These are phyloP conservation scores for Elachura formosa DNA, from an alignment of 2,113 vertebrate genomes.

Conservation along the genomic window DNA sequence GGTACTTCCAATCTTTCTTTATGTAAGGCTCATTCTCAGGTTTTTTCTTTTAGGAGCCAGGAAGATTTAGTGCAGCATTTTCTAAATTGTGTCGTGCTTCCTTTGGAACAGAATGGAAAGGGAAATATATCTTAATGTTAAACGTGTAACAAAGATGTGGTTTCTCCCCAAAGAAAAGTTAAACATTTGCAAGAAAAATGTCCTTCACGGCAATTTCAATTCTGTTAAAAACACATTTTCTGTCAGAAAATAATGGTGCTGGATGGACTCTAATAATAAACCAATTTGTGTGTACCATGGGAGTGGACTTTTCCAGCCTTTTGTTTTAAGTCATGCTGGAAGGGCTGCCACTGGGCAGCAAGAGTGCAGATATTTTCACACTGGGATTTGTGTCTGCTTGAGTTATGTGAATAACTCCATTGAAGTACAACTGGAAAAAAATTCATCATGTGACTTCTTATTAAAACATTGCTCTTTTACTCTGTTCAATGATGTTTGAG, in stretches of 20 bases:
- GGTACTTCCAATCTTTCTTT: constrained; percentile 3
- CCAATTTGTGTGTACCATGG: neutral
- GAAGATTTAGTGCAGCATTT: constrained; percentile 16
- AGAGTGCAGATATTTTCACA: constrained; percentile 7
- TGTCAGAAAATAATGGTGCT: constrained; percentile 32
- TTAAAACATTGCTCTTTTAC: constrained; percentile 2
- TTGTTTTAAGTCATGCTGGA: constrained; percentile 27
- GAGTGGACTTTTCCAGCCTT: neutral
- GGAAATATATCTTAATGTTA: constrained; percentile 30
- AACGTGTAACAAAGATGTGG: neutral
- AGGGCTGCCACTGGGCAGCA: constrained; percentile 15
- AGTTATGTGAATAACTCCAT: constrained; percentile 30
- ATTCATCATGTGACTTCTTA: neutral
- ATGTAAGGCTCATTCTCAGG: neutral
- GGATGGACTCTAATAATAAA: constrained; percentile 26
- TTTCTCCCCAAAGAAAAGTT: constrained; percentile 26
- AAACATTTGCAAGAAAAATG: constrained; percentile 30
- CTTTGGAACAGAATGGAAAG: neutral
- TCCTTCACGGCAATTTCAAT: neutral
- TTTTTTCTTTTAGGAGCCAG: neutral
- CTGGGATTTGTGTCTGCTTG: constrained; percentile 38
- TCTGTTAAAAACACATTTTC: constrained; percentile 6
- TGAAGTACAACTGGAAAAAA: constrained; percentile 15
- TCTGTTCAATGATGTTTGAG: neutral
- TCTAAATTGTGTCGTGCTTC: neutral